Evolutionary conservation across 1,140 invertebrate species (phyloP).

Genomic region (Chlorops oryzae): DNA sequence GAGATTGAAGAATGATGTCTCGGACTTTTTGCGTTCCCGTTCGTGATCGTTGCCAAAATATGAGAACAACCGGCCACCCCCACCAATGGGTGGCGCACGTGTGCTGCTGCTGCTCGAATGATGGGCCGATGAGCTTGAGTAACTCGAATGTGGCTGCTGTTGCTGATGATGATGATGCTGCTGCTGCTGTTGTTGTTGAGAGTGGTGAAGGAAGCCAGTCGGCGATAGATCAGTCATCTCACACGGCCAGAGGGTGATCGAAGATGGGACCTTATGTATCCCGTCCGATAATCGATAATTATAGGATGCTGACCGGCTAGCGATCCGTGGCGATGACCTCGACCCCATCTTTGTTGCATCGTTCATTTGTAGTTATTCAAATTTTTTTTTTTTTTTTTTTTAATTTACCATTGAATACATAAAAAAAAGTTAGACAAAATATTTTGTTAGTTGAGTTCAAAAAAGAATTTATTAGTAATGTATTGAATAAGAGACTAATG

Average conservation of each 20-base stretch:
- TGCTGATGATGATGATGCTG: constrained; percentile 15
- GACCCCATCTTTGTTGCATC: constrained; percentile 39
- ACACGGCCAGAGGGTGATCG: constrained; percentile 67
- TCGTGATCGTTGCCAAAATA: constrained; percentile 45
- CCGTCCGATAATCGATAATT: constrained; percentile 70
- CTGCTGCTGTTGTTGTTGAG: constrained; percentile 9
- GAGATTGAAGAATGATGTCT: constrained; percentile 44
- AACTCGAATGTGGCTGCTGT: constrained; percentile 14
- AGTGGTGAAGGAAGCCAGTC: constrained; percentile 39
- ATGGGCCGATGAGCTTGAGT: too few species aligned
- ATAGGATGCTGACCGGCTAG: constrained; percentile 49
- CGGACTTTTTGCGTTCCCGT: constrained; percentile 42
- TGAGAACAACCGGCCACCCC: constrained; percentile 35
- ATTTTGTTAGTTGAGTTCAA: constrained; percentile 2
- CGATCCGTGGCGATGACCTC: constrained; percentile 48
- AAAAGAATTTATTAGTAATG: not conserved
- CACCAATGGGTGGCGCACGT: constrained; percentile 20
- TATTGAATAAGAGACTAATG: too few species aligned
- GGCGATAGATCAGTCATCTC: constrained; percentile 48
- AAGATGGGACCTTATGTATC: constrained; percentile 82
- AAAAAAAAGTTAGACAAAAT: constrained; percentile 18
- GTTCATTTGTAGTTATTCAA: too few species aligned
- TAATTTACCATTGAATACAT: constrained; percentile 5
- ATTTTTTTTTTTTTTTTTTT: too few species aligned
- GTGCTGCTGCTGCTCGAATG: constrained; percentile 15